Evolutionary conservation across 2,113 vertebrate species (phyloP).

Genomic region (Psammodynastes pulverulentus): DNA sequence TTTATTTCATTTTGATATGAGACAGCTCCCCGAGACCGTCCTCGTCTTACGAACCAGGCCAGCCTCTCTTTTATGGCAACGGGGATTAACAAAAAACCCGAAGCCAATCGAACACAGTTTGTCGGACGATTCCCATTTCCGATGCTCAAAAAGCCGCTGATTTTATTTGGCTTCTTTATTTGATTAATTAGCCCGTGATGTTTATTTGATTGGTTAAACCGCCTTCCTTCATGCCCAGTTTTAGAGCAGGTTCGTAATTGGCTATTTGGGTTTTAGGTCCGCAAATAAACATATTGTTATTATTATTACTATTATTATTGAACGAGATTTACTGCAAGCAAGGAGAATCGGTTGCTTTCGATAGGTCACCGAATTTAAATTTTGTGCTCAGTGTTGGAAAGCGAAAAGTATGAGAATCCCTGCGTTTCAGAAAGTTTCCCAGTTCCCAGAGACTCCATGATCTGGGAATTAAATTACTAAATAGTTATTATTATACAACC

Average conservation of each 20-base stretch:
- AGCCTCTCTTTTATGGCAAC: constrained; percentile 24
- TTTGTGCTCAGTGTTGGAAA: not conserved
- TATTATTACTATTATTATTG: too few species aligned
- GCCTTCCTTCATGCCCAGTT: not conserved
- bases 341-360: not conserved
- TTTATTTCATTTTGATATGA: constrained; percentile 60
- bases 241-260: not conserved
- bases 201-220: not conserved
- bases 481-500: not conserved
- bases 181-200: not conserved
- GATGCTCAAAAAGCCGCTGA: accelerated
- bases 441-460: not conserved
- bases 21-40: constrained; percentile 41
- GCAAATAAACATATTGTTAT: not conserved
- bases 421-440: not conserved
- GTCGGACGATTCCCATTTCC: constrained; percentile 23
- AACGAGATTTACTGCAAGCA: not conserved
- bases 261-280: not conserved
- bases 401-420: not conserved
- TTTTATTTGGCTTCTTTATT: not conserved
- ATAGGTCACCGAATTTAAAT: constrained; percentile 7
- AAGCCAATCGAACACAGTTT: not conserved
- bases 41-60: not conserved
- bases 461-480: not conserved
- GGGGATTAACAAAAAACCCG: not conserved